Evolutionary conservation across 2,797 vertebrate genomes (phyloP), one percentile per base, ranked within the genome.

Genomic region (Setipinna tenuifilis): DNA sequence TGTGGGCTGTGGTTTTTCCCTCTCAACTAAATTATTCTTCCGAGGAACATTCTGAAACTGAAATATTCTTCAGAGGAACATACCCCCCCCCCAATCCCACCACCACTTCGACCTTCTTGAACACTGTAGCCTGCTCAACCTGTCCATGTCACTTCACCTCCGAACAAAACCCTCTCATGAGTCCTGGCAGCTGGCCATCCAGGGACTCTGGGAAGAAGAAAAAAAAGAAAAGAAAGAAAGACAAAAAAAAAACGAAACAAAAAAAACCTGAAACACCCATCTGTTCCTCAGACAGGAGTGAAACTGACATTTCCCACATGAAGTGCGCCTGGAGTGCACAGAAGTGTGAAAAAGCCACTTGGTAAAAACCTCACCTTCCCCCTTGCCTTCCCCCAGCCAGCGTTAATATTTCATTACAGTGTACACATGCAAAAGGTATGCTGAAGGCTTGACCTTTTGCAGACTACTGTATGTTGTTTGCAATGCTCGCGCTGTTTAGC

Each of bases 81-180:
- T 14, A 54, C 12, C 62, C 23, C 61, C 21, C 6, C 23, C 7
- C 25, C n/a, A 4, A 54, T 54, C 50, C 7, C 50, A 2, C 50
- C 14, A 54, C 7, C 50, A 54, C 35, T 19, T 31, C 7, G 35
- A 19, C 31, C 71, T 44, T 44, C 6, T 17, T 78, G 31, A 78
- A 31, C 71, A 44, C 17, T 75, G 31, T 17, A 9, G 71, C 71
- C 71, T 44, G 31, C 35, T 7, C 71, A 19, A 78, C 71, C 17
- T 21, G 71, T 44, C 71, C 21, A 19, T 78, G 71, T 78, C 71
- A 78, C 71, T 78, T 78, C 71, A 44, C 71, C 71, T 78, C 31
- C 17, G 35, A 35, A 78, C 71, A 21, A 44, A 44, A 44, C 31
- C 35, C 71, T 41, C 71, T 78, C 71, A 44, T 31, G 35, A 44